phyloP scores from a whole-genome alignment of 2,888 invertebrate species.

The Cabera pusaria region DNA sequence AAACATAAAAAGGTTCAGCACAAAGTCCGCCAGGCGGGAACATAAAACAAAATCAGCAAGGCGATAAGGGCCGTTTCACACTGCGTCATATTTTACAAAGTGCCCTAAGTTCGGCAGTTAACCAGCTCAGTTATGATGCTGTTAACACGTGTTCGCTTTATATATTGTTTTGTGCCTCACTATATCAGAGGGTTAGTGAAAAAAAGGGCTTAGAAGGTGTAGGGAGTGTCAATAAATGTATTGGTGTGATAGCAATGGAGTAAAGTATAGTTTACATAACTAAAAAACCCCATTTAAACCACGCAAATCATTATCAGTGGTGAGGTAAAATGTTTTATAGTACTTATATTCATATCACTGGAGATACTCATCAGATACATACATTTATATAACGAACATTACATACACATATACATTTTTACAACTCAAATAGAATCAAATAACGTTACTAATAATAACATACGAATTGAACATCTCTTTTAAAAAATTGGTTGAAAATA shows the following conservation, averaged over 20 bases:
- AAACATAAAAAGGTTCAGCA: slow-evolving; percentile 17
- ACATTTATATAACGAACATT: no score
- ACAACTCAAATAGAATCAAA: no score
- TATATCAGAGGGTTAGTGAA: slow-evolving; percentile 57
- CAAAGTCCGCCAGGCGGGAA: slow-evolving; percentile 19
- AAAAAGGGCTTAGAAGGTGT: slow-evolving; percentile 46
- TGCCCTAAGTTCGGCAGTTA: slow-evolving; percentile 81
- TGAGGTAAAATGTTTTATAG: no score
- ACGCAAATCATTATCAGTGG: no score
- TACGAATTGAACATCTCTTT: no score
- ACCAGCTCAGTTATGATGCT: slow-evolving; percentile 73
- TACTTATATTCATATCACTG: no score
- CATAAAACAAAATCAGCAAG: slow-evolving; percentile 58
- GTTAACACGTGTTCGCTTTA: slow-evolving; percentile 78
- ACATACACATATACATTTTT: no score
- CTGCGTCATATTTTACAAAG: slow-evolving; percentile 80
- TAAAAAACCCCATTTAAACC: no score
- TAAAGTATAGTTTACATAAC: no score
- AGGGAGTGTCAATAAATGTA: slow-evolving; percentile 26
- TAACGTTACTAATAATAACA: no score
- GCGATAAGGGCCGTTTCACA: slow-evolving; percentile 67
- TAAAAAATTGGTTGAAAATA: no score
- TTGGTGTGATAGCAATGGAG: slow-evolving; percentile 29
- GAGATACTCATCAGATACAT: no score
- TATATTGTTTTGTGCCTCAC: slow-evolving; percentile 69